These are phyloP conservation scores for Entelurus aequoreus DNA, from an alignment of 2,113 vertebrate species.

Conservation along the genomic window DNA sequence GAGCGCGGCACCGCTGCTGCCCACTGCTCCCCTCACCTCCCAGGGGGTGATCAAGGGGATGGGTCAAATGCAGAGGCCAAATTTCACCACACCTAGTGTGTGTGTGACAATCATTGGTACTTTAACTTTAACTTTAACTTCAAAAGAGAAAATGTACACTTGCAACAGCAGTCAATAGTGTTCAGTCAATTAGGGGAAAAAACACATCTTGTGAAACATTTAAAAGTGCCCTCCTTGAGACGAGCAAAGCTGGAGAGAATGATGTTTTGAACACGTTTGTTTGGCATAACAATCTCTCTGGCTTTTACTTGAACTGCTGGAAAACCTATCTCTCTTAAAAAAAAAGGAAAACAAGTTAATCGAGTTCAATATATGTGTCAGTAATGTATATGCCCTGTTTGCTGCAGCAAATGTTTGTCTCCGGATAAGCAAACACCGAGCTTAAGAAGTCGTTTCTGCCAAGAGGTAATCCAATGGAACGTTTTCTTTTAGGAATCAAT, in stretches of 20 bases:
- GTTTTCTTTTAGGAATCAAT: too few species aligned
- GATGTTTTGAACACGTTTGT: conserved; percentile 19
- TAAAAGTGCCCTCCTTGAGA: conserved; percentile 11
- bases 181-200: conserved; percentile 17
- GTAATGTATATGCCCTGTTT: conserved; percentile 51
- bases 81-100: too few species aligned
- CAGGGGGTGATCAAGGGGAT: too few species aligned
- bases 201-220: conserved; percentile 6
- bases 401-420: conserved; percentile 23
- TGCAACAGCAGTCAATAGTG: neutral
- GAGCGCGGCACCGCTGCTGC: too few species aligned
- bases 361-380: conserved; percentile 46
- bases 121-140: too few species aligned
- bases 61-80: too few species aligned
- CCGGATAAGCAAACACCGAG: conserved; percentile 31
- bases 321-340: conserved; percentile 15
- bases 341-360: conserved; percentile 32
- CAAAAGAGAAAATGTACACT: too few species aligned
- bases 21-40: too few species aligned
- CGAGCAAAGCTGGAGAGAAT: neutral
- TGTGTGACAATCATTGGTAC: too few species aligned
- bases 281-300: conserved; percentile 27
- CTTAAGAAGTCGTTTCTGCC: conserved; percentile 21
- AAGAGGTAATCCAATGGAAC: neutral
- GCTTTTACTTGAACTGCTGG: conserved; percentile 40